Conservation (phyloP, 2,797 vertebrate genomes). For the Phrynocephalus guinanensis region DNA sequence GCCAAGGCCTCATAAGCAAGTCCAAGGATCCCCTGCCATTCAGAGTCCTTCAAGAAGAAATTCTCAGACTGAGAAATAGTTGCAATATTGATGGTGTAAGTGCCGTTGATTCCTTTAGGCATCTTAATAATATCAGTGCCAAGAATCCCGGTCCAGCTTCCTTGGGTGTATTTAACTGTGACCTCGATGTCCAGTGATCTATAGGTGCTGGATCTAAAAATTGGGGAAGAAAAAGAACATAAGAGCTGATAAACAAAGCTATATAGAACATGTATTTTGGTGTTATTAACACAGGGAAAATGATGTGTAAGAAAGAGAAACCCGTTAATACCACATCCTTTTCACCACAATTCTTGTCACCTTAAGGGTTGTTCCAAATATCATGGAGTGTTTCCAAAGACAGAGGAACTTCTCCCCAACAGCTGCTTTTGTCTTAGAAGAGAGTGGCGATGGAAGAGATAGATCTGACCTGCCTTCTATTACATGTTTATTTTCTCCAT, state of each 20-base stretch:
- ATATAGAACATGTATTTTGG: no score
- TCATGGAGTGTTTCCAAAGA: no score
- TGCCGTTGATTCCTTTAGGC: conserved; percentile 86
- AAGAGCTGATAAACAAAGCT: background rate
- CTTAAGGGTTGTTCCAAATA: no score
- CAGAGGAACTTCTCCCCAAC: no score
- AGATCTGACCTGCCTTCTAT: no score
- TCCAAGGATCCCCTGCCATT: conserved; percentile 97
- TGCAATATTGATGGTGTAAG: conserved; percentile 87
- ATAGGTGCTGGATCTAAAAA: conserved; percentile 88
- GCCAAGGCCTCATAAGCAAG: conserved; percentile 90
- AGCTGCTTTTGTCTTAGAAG: no score
- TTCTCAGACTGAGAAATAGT: conserved; percentile 90
- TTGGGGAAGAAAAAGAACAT: background rate
- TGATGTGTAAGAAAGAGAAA: no score
- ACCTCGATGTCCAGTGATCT: conserved; percentile 79
- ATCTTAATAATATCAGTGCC: conserved; percentile 87
- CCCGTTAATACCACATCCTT: no score
- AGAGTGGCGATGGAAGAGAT: no score
- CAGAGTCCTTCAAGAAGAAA: conserved; percentile 92
- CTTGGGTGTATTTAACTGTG: conserved; percentile 92
- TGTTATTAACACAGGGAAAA: no score
- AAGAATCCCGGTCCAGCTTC: conserved; percentile 93
- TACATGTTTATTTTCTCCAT: no score
- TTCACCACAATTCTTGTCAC: no score